phyloP scores from a whole-genome alignment of 2,113 vertebrate species.

The Nipponia nippon region DNA sequence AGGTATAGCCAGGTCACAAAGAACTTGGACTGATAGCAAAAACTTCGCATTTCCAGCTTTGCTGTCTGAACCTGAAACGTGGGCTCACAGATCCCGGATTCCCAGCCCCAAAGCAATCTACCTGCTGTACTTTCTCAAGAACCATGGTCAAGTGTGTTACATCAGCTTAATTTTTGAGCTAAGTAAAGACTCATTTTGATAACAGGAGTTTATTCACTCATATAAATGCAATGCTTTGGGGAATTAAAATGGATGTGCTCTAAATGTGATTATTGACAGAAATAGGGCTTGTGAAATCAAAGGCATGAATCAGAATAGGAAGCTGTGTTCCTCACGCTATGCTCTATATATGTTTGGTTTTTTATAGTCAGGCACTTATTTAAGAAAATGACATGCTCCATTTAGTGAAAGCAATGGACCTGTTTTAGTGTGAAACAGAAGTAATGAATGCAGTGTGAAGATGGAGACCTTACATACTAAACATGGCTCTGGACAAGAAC shows the following conservation, averaged over 20 bases:
- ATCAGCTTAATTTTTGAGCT: neutral
- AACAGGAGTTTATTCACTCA: neutral
- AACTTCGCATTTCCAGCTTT: neutral
- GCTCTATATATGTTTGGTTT: neutral
- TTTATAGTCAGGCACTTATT: neutral
- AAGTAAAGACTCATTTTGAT: neutral
- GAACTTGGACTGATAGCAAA: neutral
- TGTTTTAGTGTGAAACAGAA: neutral
- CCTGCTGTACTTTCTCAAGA: neutral
- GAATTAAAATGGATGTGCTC: neutral
- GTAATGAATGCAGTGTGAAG: neutral
- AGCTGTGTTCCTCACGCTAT: neutral
- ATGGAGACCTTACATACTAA: neutral
- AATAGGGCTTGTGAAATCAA: constrained; percentile 13
- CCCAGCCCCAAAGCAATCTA: neutral
- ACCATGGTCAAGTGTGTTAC: neutral
- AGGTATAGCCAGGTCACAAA: neutral
- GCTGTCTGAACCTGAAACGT: neutral
- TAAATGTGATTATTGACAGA: constrained; percentile 28
- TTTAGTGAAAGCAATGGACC: constrained; percentile 21
- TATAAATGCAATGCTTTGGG: neutral
- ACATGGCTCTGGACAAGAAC: neutral
- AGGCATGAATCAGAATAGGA: neutral
- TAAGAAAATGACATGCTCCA: neutral
- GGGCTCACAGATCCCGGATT: neutral